Conservation (phyloP, 2,888 invertebrate genomes). For the Eulithis testata region DNA sequence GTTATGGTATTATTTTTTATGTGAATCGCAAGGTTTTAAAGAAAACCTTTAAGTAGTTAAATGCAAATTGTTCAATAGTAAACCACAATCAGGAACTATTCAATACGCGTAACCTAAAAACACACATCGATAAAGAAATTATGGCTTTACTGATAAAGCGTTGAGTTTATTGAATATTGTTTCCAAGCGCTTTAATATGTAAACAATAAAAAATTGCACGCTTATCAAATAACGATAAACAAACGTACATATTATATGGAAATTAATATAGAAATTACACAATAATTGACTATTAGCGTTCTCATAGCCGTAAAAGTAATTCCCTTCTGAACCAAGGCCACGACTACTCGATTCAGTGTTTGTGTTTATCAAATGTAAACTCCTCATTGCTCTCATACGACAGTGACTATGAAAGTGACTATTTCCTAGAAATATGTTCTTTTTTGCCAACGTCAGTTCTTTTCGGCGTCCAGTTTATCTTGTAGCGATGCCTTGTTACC, state of each 20-base stretch:
- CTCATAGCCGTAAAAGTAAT: too few species aligned
- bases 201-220: slow-evolving; percentile 18
- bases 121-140: slow-evolving; percentile 64
- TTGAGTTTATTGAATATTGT: slow-evolving; percentile 28
- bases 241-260: neutral
- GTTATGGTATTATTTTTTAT: too few species aligned
- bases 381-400: too few species aligned
- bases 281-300: too few species aligned
- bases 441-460: too few species aligned
- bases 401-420: too few species aligned
- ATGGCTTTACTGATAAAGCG: slow-evolving; percentile 53
- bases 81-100: slow-evolving; percentile 17
- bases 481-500: too few species aligned
- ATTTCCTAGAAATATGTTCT: neutral
- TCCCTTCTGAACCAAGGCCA: too few species aligned
- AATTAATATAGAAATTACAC: neutral
- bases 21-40: too few species aligned
- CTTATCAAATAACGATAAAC: slow-evolving; percentile 2
- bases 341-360: too few species aligned
- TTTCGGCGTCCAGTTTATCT: too few species aligned
- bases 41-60: neutral
- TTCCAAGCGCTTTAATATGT: slow-evolving; percentile 29
- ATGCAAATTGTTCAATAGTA: slow-evolving; percentile 7
- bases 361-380: too few species aligned
- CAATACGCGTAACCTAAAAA: slow-evolving; percentile 56